A percentile compares a stretch with the other conserved stretches of the same genome.
Evolutionary conservation across 2,888 invertebrate genomes (phyloP).

Genomic region (Leptopilina drosophilae): DNA sequence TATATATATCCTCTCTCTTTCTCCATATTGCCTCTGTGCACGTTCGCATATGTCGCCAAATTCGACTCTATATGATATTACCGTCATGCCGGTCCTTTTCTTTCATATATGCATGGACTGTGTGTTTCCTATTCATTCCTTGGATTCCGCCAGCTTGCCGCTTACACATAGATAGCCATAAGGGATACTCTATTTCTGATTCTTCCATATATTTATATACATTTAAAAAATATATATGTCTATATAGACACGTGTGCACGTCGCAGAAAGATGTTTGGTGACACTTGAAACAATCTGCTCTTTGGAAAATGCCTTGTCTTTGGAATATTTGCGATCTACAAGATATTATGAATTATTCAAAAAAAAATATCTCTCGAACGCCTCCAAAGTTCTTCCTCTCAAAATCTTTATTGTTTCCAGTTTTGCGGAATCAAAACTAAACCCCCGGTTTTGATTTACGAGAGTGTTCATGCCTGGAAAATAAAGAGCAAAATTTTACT

Average conservation of each 20-base stretch:
- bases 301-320: slow-evolving; percentile 16
- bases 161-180: slow-evolving; percentile 16
- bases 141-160: slow-evolving; percentile 43
- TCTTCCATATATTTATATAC: slow-evolving; percentile 13
- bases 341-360: slow-evolving; percentile 27
- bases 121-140: slow-evolving; percentile 48
- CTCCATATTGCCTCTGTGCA: slow-evolving; percentile 67
- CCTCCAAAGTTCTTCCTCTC: background rate
- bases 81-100: slow-evolving; percentile 14
- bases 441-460: background rate
- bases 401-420: slow-evolving; percentile 7
- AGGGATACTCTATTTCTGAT: slow-evolving; percentile 30
- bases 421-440: background rate
- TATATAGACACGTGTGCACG: slow-evolving; percentile 27
- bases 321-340: slow-evolving; percentile 19
- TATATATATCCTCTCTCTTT: slow-evolving; percentile 41
- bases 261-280: slow-evolving; percentile 28
- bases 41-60: slow-evolving; percentile 70
- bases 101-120: slow-evolving; percentile 24
- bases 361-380: background rate
- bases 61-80: slow-evolving; percentile 51
- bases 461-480: background rate
- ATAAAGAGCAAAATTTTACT: background rate
- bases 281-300: slow-evolving; percentile 29
- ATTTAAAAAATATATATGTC: slow-evolving; percentile 10